phyloP scores from a whole-genome alignment of 1,140 invertebrate genomes.

The Psix sp. region DNA sequence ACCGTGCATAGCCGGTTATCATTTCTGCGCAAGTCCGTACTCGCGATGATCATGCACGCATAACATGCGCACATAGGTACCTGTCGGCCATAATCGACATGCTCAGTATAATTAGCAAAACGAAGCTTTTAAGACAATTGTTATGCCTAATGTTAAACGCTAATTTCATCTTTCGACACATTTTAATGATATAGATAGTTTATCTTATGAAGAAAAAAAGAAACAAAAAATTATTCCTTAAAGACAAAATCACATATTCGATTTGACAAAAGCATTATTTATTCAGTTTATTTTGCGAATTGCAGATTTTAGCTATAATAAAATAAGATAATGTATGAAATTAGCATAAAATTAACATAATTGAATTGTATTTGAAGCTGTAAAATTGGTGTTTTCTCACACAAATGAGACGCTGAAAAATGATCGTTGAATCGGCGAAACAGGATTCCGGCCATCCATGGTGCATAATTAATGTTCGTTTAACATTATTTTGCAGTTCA shows the following conservation, averaged over 20 bases:
- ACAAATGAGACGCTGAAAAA: constrained; percentile 9
- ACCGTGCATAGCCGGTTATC: constrained; percentile 43
- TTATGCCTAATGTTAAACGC: not conserved
- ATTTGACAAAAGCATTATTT: too few relatives aligned
- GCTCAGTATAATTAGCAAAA: constrained; percentile 63
- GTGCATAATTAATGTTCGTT: constrained; percentile 22
- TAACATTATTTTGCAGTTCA: constrained; percentile 1
- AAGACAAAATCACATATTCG: too few relatives aligned
- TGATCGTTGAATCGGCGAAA: constrained; percentile 14
- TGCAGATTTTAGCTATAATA: too few relatives aligned
- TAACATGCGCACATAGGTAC: constrained; percentile 57
- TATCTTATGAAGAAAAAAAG: too few relatives aligned
- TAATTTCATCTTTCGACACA: too few relatives aligned
- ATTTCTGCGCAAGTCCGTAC: constrained; percentile 49
- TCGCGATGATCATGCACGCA: constrained; percentile 44
- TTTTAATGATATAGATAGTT: too few relatives aligned
- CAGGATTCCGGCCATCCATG: constrained; percentile 9
- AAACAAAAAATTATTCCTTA: too few relatives aligned
- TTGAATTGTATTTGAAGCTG: constrained; percentile 1
- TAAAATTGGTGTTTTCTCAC: constrained; percentile 4
- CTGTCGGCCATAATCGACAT: constrained; percentile 64
- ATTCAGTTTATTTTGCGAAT: too few relatives aligned
- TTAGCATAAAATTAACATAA: not conserved
- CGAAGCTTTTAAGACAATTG: constrained; percentile 20
- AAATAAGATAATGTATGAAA: too few relatives aligned